Base-by-base conservation (phyloP, 2,797 vertebrate species). In the Clarias laeviceps region DNA sequence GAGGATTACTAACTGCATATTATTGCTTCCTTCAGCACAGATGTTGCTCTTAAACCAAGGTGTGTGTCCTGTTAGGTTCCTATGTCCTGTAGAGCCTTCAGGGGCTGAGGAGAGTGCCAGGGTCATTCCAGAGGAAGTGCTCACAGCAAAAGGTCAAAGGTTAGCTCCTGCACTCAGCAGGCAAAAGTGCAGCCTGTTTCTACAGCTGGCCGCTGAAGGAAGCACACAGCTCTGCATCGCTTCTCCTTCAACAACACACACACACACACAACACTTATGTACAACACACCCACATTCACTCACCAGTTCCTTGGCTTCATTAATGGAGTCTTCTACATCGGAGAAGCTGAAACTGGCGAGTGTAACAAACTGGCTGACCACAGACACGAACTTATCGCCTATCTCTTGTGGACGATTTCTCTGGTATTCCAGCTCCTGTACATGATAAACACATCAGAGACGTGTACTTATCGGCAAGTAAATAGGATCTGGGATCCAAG, bases 341-440 rank as follows among this genome's bases (percentile, higher is more conserved):
- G 98, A 99, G 94, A 99, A 99, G 94, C 98, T 97, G 94, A 99
- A 99, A 93, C 98, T 98, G 91, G 98, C 98, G 87, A 99, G 91
- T 0, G 98, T 98, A 94, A 99, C 96, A 93, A 99, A 99, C 94
- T 99, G 98, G 94, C 98, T 99, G 93, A 99, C 98, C 0, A 99
- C 98, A 0, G 97, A 96, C 89, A 99, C 97, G 90, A 99, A 99
- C 93, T 99, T 99, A 92, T 99, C 98, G 0, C 97, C 98, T 0
- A 93, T 88, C 87, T 96, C 95, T 62, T 96, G 94, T 27, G 96
- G 93, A 84, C 95, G 95, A 84, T 95, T 95, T 94, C 96, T 98
- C 95, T 99, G 98, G 92, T 95, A 99, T 9, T 98, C 98, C 89
- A 99, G 91, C 91, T 99, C 98, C 98, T 99, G 90, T 84, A 74